A percentile compares a stretch with the other conserved stretches of the same genome.
phyloP scores from a whole-genome alignment of 2,797 vertebrate genomes.

The Nasua narica region DNA sequence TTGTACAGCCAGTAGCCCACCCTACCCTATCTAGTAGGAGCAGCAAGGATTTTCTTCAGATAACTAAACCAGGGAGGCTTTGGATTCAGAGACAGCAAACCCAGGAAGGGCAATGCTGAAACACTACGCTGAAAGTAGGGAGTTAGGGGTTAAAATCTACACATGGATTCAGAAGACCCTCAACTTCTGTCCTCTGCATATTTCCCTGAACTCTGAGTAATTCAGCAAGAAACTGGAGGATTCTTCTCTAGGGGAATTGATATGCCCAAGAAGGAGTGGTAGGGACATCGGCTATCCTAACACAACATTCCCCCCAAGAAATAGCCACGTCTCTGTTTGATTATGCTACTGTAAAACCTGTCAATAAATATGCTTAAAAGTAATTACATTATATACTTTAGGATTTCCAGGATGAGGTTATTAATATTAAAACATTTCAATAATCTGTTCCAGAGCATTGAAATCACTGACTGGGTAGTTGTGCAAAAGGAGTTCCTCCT shows the following conservation, averaged over 20 bases:
- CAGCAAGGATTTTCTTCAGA: neutral
- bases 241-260: neutral
- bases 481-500: neutral
- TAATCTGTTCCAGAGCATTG: neutral
- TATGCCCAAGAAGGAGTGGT: neutral
- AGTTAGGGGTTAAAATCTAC: neutral
- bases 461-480: neutral
- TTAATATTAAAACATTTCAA: conserved; percentile 12
- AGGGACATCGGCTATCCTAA: neutral
- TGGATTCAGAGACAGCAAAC: neutral
- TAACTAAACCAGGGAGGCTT: neutral
- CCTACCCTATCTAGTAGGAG: neutral
- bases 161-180: neutral
- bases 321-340: neutral
- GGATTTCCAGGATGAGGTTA: neutral
- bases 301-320: neutral
- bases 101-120: neutral
- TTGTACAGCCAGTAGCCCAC: neutral
- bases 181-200: neutral
- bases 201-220: neutral
- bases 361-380: neutral
- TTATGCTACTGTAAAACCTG: neutral
- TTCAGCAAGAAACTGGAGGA: neutral
- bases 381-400: neutral
- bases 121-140: neutral